Conservation (phyloP, 2,797 vertebrate species). For the Antrozous pallidus region DNA sequence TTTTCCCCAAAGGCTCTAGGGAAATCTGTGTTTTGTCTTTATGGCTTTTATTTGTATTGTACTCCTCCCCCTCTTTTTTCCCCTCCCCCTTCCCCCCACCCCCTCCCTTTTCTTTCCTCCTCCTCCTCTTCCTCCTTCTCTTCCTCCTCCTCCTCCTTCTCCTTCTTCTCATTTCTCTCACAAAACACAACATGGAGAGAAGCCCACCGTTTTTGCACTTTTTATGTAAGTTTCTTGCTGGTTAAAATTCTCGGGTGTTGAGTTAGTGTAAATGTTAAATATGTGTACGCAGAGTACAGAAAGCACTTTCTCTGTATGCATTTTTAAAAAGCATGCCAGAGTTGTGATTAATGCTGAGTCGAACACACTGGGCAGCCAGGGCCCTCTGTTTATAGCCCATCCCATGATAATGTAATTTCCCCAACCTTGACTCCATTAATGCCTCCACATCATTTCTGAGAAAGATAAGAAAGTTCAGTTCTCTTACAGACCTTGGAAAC, state of each 20-base stretch:
- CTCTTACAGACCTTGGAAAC: neutral
- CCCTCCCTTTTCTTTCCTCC: rapidly evolving
- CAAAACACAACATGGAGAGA: conserved; percentile 30
- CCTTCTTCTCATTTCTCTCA: neutral
- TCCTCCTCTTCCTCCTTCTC: no score
- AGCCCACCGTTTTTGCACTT: conserved; percentile 48
- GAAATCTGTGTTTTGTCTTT: conserved; percentile 29
- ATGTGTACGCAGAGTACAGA: conserved; percentile 20
- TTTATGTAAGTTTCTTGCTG: conserved; percentile 58
- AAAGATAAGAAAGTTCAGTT: neutral
- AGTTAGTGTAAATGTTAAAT: conserved; percentile 59
- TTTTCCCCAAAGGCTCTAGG: neutral
- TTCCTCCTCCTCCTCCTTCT: no score
- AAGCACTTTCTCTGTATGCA: conserved; percentile 31
- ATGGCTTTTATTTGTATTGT: neutral
- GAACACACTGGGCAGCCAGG: conserved; percentile 20
- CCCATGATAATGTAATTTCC: neutral
- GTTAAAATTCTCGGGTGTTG: conserved; percentile 63
- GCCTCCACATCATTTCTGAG: neutral
- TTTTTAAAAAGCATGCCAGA: neutral
- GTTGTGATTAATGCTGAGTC: conserved; percentile 4
- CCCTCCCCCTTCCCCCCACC: no score
- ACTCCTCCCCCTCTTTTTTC: no score
- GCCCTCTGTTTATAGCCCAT: neutral
- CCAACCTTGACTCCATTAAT: neutral